Evolutionary conservation across 1,140 invertebrate genomes (phyloP).

Genomic region (Cherax destructor): DNA sequence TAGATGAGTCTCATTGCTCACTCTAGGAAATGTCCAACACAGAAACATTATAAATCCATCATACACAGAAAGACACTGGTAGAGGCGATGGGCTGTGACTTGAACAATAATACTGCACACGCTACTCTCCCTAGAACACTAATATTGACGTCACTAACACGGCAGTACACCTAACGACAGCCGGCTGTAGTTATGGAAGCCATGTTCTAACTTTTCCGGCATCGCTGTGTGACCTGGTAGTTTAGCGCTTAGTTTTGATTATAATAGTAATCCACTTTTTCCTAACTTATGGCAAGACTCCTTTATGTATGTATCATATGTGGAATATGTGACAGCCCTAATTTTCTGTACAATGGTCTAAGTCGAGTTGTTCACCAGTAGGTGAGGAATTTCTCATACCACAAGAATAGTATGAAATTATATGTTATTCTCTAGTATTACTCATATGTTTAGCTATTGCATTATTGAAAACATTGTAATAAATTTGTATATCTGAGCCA

Average conservation of each 20-base stretch:
- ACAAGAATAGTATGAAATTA: too few relatives aligned
- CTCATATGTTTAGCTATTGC: too few relatives aligned
- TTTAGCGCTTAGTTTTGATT: too few relatives aligned
- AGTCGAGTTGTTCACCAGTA: too few relatives aligned
- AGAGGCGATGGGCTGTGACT: neutral
- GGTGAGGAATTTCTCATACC: too few relatives aligned
- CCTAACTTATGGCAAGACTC: neutral
- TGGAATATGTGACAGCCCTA: too few relatives aligned
- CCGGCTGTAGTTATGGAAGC: neutral
- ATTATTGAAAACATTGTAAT: too few relatives aligned
- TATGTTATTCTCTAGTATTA: too few relatives aligned
- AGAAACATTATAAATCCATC: neutral
- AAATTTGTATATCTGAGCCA: constrained; percentile 23
- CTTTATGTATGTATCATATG: too few relatives aligned
- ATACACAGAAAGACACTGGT: neutral
- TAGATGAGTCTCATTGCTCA: neutral
- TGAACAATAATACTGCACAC: neutral
- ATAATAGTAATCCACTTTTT: too few relatives aligned
- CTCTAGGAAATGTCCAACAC: neutral
- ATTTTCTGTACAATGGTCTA: too few relatives aligned
- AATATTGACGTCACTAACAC: neutral
- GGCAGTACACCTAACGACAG: neutral
- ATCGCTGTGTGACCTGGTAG: too few relatives aligned
- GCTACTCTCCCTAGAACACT: neutral
- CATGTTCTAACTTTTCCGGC: neutral